These are phyloP conservation scores for Neogale vison DNA, from an alignment of 2,113 vertebrate genomes.

Conservation along the genomic window DNA sequence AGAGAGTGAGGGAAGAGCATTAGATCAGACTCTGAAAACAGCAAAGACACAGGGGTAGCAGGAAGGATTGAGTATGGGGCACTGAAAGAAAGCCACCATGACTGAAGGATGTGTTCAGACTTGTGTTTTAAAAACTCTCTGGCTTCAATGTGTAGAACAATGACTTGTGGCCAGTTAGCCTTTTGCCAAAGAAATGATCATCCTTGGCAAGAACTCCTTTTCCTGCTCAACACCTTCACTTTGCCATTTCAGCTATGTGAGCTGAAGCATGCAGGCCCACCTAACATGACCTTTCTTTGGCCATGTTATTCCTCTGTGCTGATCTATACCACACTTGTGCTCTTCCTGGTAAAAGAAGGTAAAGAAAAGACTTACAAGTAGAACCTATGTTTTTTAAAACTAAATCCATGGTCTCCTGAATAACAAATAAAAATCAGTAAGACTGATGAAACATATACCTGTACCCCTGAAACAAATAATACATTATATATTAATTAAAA, in stretches of 20 bases:
- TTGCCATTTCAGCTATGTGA: neutral
- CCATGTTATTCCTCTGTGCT: neutral
- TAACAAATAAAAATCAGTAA: constrained; percentile 29
- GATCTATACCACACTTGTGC: neutral
- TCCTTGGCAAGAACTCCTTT: neutral
- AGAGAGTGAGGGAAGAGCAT: neutral
- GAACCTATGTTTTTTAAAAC: neutral
- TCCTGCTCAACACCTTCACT: neutral
- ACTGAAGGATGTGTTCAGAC: neutral
- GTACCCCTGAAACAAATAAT: neutral
- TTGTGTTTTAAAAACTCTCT: neutral
- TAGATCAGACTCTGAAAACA: neutral
- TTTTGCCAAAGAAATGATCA: neutral
- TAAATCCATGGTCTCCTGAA: neutral
- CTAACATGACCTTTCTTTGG: neutral
- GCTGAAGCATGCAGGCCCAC: neutral
- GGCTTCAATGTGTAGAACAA: neutral
- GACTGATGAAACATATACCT: neutral
- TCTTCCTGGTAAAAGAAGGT: neutral
- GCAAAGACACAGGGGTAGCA: neutral
- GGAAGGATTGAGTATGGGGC: neutral
- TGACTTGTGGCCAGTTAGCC: neutral
- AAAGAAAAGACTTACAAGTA: constrained; percentile 28
- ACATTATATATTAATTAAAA: neutral
- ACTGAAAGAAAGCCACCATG: neutral